Evolutionary conservation across 2,888 invertebrate species (phyloP), one percentile per base, ranked within the genome.

Genomic region (Tetramorium bicarinatum): DNA sequence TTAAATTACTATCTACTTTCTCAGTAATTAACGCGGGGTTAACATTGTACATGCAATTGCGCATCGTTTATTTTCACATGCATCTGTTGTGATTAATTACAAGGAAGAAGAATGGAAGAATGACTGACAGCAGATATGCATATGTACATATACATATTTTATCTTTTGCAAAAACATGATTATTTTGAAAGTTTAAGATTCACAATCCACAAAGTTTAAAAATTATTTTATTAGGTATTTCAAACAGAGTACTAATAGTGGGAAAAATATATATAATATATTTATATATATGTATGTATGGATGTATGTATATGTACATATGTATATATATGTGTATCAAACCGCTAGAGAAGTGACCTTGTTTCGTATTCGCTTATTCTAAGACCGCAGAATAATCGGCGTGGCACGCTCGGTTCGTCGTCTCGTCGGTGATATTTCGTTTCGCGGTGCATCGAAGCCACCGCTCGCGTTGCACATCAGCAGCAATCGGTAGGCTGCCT

Each of bases 151-250:
- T 44, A 11, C 64, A n/a, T 66, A 62, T 18, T 54, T 44, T 61
- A 75, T 80, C 61, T 79, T 75, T 71, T 76, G 56, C 25, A 54
- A 67, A 79, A 41, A 82, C 69, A 72, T 69, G 67, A 84, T 49
- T 29, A 76, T 80, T 21, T 82, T 66, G 1, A 49, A 49, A 34
- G 13, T 9, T 49, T 66, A 18, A 2, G 7, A 52, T n/a, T 69
- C 3, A n/a, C n/a, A 29, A 52, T 69, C 2, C 1, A 13, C 1
- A n/a, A 13, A 6, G 7, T 54, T 15, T 3, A 71, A 54, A 52
- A 8, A 11, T 34, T 34, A n/a, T 38, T 52, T 8, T 34, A n/a
- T 2, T 34, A 34, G 4, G 29, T 34, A 29, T 21, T n/a, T 8
- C 8, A 54, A n/a, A 52, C 0, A 34, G 0, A 67, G 2, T 29